phyloP scores from a whole-genome alignment of 2,888 invertebrate genomes.

The Chironomus riparius region DNA sequence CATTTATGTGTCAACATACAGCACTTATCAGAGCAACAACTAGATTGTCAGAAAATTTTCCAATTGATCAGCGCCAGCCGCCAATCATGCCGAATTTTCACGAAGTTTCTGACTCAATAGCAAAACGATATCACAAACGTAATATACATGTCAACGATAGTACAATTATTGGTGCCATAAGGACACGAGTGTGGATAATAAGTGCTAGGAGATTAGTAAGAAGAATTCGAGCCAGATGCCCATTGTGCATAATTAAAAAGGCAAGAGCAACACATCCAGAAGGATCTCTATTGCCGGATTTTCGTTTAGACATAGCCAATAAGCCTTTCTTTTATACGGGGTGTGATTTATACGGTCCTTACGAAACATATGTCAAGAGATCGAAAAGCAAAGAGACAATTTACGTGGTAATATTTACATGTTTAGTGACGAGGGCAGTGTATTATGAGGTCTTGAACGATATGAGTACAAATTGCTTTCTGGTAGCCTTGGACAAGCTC shows the following conservation, averaged over 20 bases:
- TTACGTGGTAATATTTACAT: constrained; percentile 29
- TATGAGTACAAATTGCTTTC: constrained; percentile 29
- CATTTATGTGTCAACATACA: too few species aligned
- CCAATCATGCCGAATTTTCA: background rate
- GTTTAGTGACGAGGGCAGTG: constrained; percentile 28
- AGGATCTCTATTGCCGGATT: constrained; percentile 21
- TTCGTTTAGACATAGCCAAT: background rate
- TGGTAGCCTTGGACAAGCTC: constrained; percentile 28
- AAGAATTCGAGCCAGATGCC: background rate
- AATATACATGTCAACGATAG: background rate
- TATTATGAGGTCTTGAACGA: constrained; percentile 31
- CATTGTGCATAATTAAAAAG: background rate
- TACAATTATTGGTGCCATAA: background rate
- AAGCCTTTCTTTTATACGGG: constrained; percentile 9
- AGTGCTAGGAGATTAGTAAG: background rate
- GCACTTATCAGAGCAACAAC: background rate
- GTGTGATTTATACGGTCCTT: constrained; percentile 15
- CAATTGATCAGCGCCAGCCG: background rate
- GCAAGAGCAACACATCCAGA: background rate
- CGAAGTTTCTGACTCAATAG: background rate
- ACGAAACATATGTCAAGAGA: background rate
- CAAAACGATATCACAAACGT: background rate
- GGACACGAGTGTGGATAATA: background rate
- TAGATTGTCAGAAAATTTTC: background rate
- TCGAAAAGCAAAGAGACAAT: background rate